Evolutionary conservation across 2,797 vertebrate species (phyloP), one percentile per base, ranked within the genome.

Genomic region (Labroides dimidiatus): DNA sequence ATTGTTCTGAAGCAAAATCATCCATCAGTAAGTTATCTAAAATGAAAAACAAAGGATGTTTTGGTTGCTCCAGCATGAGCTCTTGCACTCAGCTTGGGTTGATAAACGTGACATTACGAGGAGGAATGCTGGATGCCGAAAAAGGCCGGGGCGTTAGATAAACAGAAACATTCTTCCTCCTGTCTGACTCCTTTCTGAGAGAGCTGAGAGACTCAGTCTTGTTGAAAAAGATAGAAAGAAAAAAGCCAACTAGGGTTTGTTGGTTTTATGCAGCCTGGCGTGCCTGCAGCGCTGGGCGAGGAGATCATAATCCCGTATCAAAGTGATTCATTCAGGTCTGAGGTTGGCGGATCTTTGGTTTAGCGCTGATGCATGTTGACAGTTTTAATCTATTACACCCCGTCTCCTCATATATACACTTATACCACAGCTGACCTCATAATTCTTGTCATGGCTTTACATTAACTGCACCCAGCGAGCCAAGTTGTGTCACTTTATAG

Each of bases 121-220:
- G 24, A 49, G 48, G 78, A 84, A 81, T 70, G 80, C 56, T 63
- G 12, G 55, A 77, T 10, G 45, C 69, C 11, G 21, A 78, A 72
- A 81, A 76, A 86, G 75, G 66, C 79, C 37, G 70, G 21, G 69
- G 61, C 48, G 50, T 75, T 52, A 64, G 75, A 87, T 82, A 80
- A 85, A 87, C 85, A 89, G 77, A 69, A 45, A 66, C 89, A 89
- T 91, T 91, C 85, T 76, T 85, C 59, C 60, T 72, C 47, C 14
- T 52, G 24, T 78, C 27, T 78, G 80, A 84, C 72, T 82, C 63
- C 63, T 73, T 57, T 72, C 72, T 39, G 49, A 56, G 49, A 56
- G 60, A 39, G 63, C 62, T 30, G 20, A 1, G 27, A 51, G 62
- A 55, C 73, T 64, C 49, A 19, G 61, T 76, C 63, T 58, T 67